Base-by-base conservation (phyloP, 2,113 vertebrate species). In the Cyrtonyx montezumae region DNA sequence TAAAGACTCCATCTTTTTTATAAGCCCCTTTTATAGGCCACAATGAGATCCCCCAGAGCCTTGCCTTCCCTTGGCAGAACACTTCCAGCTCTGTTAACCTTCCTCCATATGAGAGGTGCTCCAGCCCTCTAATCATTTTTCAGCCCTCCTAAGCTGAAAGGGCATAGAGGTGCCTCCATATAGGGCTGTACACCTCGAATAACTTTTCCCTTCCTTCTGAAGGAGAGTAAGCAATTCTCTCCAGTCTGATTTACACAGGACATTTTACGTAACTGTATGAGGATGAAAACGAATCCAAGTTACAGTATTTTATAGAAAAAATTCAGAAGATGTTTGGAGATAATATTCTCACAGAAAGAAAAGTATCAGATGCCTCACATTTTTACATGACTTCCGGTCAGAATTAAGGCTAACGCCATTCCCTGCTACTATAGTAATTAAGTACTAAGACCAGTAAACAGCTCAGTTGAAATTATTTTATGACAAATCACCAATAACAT, bases 401-500 rank as follows among this genome's bases (percentile, higher is more conserved):
- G 69, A 94, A 82, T 28, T 45, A 32, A 80, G 91, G 91, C n/a
- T 75, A 36, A 2, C 56, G 53, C 42, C 9, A 11, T 88, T 73
- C 89, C 77, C 49, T 84, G n/a, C 69, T 92, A 67, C 61, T 83
- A 84, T 92, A 95, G 93, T 97, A 98, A 98, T 98, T 98, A 98
- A 98, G 85, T 84, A 98, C 97, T 97, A 97, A 96, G 84, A 87
- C 70, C 93, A 95, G 94, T 85, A 90, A 98, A 97, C 96, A 97
- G 96, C 96, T 96, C 78, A 1, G 92, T 79, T 88, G 94, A 93
- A 97, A 97, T 97, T 94, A 97, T 97, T 97, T 97, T 96, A 97
- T 98, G 97, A 98, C 97, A 98, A 98, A 98, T 95, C 95, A 97
- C 97, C 93, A 61, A 96, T 96, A 97, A 13, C 83, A 68, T 96